Evolutionary conservation across 2,888 invertebrate genomes (phyloP).

Genomic region (Schizotus pectinicornis): DNA sequence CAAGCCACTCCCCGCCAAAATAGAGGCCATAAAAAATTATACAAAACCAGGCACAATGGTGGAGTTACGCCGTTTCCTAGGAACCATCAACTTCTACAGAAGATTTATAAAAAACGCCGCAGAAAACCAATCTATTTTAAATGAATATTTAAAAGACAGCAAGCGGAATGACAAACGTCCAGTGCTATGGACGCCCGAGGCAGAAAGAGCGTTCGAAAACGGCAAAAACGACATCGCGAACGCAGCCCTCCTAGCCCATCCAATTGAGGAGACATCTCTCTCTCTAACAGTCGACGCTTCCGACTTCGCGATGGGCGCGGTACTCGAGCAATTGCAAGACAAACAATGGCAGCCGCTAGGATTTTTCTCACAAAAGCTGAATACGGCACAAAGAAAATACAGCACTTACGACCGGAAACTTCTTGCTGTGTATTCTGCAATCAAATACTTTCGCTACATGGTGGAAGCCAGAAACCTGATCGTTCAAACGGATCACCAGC

Average conservation of each 20-base stretch:
- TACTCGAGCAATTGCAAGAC: slow-evolving; percentile 44
- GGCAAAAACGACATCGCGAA: slow-evolving; percentile 7
- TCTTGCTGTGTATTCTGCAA: slow-evolving; percentile 46
- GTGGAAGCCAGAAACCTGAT: slow-evolving; percentile 43
- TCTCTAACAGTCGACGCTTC: slow-evolving; percentile 46
- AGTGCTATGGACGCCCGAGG: slow-evolving; percentile 4
- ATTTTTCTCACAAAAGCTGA: slow-evolving; percentile 48
- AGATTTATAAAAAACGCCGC: slow-evolving; percentile 9
- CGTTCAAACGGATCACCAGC: slow-evolving; percentile 51
- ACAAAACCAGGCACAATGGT: background rate
- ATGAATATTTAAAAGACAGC: background rate
- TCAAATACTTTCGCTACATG: slow-evolving; percentile 47
- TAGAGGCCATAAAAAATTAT: background rate
- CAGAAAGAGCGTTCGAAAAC: slow-evolving; percentile 3
- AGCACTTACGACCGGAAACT: slow-evolving; percentile 52
- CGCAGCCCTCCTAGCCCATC: slow-evolving; percentile 41
- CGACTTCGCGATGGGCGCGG: slow-evolving; percentile 48
- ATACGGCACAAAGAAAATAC: slow-evolving; percentile 37
- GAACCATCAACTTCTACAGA: slow-evolving; percentile 10
- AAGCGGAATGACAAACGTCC: slow-evolving; percentile 8
- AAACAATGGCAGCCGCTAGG: slow-evolving; percentile 45
- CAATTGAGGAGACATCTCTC: slow-evolving; percentile 1
- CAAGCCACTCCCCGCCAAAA: background rate
- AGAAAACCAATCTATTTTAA: slow-evolving; percentile 1
- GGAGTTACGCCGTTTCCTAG: slow-evolving; percentile 1